Percentiles rank a stretch among this genome's conserved stretches.
phyloP scores from a whole-genome alignment of 2,888 invertebrate species.

The Acleris holmiana region DNA sequence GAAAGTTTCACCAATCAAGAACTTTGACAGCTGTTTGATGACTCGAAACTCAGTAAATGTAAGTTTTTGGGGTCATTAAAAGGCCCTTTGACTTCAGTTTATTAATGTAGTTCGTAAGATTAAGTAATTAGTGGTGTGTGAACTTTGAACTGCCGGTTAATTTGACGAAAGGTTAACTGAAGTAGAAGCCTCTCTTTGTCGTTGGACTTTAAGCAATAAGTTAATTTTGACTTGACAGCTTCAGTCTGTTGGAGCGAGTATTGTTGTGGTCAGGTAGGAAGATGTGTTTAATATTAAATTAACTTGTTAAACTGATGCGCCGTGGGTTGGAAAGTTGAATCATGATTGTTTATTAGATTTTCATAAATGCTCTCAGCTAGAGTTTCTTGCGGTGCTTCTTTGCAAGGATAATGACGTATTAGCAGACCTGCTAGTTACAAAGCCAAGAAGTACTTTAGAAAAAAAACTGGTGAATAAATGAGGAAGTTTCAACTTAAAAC shows the following conservation, averaged over 20 bases:
- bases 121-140: conserved; percentile 22
- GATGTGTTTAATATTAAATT: not conserved
- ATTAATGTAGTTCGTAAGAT: conserved; percentile 30
- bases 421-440: too few species aligned
- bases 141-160: conserved; percentile 8
- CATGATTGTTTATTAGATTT: too few species aligned
- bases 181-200: conserved; percentile 16
- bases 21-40: conserved; percentile 7
- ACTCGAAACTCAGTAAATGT: conserved; percentile 5
- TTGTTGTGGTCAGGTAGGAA: not conserved
- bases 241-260: conserved; percentile 9
- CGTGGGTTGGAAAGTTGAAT: too few species aligned
- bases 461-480: too few species aligned
- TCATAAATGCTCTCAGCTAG: too few species aligned
- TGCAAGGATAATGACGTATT: too few species aligned
- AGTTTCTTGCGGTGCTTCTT: too few species aligned
- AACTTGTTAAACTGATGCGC: too few species aligned
- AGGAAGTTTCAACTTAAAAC: too few species aligned
- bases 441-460: too few species aligned
- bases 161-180: not conserved
- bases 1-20: conserved; percentile 2
- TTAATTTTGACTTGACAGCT: conserved; percentile 10
- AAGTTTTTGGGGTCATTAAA: conserved; percentile 23
- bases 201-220: conserved; percentile 27
- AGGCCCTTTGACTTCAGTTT: conserved; percentile 10